These are phyloP conservation scores for Zosterops japonicus DNA, from an alignment of 2,113 vertebrate genomes.

Conservation along the genomic window DNA sequence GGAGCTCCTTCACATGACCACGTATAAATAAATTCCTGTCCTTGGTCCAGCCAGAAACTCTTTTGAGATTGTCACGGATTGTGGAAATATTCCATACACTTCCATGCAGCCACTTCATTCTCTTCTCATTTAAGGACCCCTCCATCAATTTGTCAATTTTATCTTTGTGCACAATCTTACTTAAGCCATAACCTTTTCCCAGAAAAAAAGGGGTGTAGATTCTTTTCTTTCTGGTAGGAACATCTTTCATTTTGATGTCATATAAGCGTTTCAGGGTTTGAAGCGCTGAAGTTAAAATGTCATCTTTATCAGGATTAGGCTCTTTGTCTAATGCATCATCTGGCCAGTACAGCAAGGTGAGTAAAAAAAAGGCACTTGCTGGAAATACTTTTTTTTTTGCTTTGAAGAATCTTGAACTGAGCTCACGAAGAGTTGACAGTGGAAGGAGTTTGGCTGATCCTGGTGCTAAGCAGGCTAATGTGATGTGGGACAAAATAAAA, in stretches of 20 bases:
- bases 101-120: slow-evolving; percentile 77
- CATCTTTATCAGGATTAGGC: slow-evolving; percentile 70
- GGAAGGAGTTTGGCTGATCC: slow-evolving; percentile 51
- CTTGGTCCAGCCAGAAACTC: slow-evolving; percentile 81
- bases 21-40: slow-evolving; percentile 73
- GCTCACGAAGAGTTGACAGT: slow-evolving; percentile 64
- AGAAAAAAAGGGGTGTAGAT: slow-evolving; percentile 80
- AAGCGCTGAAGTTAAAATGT: slow-evolving; percentile 72
- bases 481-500: slow-evolving; percentile 75
- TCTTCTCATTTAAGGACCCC: slow-evolving; percentile 71
- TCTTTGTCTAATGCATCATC: slow-evolving; percentile 70
- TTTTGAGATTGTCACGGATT: slow-evolving; percentile 62
- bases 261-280: slow-evolving; percentile 68
- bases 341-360: slow-evolving; percentile 82
- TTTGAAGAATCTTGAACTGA: slow-evolving; percentile 66
- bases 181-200: slow-evolving; percentile 73
- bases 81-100: slow-evolving; percentile 65
- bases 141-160: slow-evolving; percentile 74
- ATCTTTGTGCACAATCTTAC: slow-evolving; percentile 78
- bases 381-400: slow-evolving; percentile 52
- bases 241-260: slow-evolving; percentile 75
- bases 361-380: slow-evolving; percentile 75
- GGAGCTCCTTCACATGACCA: slow-evolving; percentile 59
- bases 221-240: slow-evolving; percentile 73
- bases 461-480: slow-evolving; percentile 72